A percentile compares a stretch with the other conserved stretches of the same genome.
Evolutionary conservation across 2,113 vertebrate genomes (phyloP).

Genomic region (Dipodomys ordii): DNA sequence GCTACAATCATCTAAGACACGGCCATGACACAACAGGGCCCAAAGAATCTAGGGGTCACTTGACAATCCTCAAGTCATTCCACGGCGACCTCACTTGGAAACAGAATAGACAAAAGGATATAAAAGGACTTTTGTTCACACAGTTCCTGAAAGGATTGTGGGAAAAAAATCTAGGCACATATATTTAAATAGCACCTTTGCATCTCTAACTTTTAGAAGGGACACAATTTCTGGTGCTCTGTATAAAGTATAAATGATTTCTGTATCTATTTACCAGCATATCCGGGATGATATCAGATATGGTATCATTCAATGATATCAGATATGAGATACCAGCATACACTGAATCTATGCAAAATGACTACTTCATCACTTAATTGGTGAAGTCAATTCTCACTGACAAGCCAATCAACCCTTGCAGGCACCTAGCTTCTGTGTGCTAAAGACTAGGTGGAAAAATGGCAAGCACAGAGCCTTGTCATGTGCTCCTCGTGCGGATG

Average conservation of each 20-base stretch:
- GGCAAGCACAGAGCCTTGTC: background rate
- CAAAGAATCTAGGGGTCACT: background rate
- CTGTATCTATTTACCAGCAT: background rate
- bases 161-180: background rate
- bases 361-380: background rate
- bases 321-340: too few species aligned
- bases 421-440: background rate
- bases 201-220: constrained; percentile 17
- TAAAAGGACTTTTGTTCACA: constrained; percentile 27
- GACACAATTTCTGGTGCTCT: background rate
- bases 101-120: background rate
- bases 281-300: too few species aligned
- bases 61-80: background rate
- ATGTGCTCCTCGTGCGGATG: background rate
- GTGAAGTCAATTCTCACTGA: constrained; percentile 3
- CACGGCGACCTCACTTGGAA: background rate
- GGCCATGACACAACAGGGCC: background rate
- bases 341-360: background rate
- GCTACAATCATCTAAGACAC: background rate
- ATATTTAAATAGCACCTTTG: constrained; percentile 36
- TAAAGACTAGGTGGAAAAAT: background rate
- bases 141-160: background rate
- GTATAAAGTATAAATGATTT: background rate
- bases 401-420: background rate
- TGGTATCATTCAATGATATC: too few species aligned